phyloP scores from a whole-genome alignment of 2,113 vertebrate genomes.

The Pangasianodon gigas region DNA sequence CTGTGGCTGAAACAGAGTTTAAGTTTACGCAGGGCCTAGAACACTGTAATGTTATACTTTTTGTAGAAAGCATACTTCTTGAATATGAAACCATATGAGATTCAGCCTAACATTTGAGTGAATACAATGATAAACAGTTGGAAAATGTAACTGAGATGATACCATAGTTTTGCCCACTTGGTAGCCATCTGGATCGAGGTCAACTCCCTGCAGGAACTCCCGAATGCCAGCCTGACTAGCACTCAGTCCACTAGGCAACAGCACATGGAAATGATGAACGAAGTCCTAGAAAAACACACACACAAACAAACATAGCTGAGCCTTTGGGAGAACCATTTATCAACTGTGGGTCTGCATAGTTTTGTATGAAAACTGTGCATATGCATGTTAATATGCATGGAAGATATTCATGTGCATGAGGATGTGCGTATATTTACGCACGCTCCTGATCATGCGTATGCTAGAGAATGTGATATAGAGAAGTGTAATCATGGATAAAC shows the following conservation, averaged over 20 bases:
- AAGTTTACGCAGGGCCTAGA: neutral
- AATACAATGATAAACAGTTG: neutral
- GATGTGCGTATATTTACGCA: neutral
- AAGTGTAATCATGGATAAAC: neutral
- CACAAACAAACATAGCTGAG: neutral
- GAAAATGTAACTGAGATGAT: conserved; percentile 39
- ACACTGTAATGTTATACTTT: neutral
- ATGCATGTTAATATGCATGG: neutral
- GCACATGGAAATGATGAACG: conserved; percentile 86
- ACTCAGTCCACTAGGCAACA: conserved; percentile 80
- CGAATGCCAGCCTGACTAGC: conserved; percentile 81
- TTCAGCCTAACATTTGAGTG: neutral
- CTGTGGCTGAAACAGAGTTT: neutral
- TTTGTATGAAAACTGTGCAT: neutral
- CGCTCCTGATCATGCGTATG: neutral
- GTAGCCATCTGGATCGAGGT: conserved; percentile 80
- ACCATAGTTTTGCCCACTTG: conserved; percentile 98
- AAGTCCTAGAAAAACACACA: conserved; percentile 80
- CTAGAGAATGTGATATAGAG: neutral
- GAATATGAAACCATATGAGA: neutral
- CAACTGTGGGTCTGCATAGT: neutral
- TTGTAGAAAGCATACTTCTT: neutral
- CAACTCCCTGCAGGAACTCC: conserved; percentile 80
- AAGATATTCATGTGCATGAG: neutral
- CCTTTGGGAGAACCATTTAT: neutral